These are phyloP conservation scores for Colossoma macropomum DNA, from an alignment of 2,113 vertebrate species.

Conservation along the genomic window DNA sequence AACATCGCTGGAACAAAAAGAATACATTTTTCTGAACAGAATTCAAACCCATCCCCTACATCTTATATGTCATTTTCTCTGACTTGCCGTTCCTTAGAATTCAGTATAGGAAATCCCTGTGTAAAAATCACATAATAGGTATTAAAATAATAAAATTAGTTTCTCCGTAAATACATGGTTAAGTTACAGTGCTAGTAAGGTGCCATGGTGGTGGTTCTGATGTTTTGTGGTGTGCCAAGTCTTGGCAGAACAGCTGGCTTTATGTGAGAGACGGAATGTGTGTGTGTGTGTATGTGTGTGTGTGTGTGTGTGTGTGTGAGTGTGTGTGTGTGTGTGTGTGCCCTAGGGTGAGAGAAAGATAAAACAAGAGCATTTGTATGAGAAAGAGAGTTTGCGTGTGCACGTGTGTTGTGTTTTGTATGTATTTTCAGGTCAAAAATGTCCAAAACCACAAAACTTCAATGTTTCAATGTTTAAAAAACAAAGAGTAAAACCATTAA, in stretches of 20 bases:
- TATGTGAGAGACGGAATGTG: not conserved
- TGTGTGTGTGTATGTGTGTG: not conserved
- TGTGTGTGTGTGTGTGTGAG: constrained; percentile 1
- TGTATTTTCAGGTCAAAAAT: too few species aligned
- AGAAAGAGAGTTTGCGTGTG: not conserved
- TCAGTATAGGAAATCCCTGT: not conserved
- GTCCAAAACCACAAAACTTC: too few species aligned
- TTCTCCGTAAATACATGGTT: too few species aligned
- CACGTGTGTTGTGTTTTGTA: not conserved
- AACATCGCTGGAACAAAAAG: too few species aligned
- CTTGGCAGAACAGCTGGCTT: constrained; percentile 2
- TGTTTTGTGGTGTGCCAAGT: not conserved
- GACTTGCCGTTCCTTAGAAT: too few species aligned
- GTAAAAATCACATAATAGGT: too few species aligned
- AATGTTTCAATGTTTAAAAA: too few species aligned
- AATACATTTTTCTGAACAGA: too few species aligned
- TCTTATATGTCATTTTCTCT: too few species aligned
- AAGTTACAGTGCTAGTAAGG: not conserved
- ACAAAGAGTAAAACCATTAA: too few species aligned
- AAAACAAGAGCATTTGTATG: not conserved
- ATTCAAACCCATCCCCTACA: too few species aligned
- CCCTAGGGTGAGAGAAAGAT: not conserved
- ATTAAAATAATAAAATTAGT: too few species aligned
- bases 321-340: not conserved
- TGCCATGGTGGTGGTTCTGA: not conserved